phyloP scores from a whole-genome alignment of 2,113 vertebrate genomes.

The Buteo buteo region DNA sequence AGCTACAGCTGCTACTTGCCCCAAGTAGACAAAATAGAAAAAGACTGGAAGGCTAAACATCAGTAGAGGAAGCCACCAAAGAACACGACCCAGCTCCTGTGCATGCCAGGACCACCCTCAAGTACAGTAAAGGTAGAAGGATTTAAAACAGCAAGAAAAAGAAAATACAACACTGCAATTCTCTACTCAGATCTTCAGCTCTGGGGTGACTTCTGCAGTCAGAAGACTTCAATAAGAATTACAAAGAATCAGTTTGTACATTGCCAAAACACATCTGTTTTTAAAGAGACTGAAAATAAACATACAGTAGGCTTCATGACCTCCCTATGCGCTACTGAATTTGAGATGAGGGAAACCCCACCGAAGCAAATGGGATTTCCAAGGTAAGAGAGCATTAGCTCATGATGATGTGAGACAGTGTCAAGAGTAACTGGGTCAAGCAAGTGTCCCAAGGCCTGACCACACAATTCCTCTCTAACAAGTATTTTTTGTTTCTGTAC shows the following conservation, averaged over 20 bases:
- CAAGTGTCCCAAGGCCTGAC: neutral
- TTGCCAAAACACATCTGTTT: neutral
- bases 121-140: neutral
- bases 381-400: neutral
- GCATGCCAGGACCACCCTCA: rapidly evolving
- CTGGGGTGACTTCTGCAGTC: neutral
- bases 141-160: neutral
- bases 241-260: neutral
- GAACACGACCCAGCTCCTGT: neutral
- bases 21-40: neutral
- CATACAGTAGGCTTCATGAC: neutral
- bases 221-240: neutral
- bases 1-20: neutral
- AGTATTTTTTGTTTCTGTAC: neutral
- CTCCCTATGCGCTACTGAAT: neutral
- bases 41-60: neutral
- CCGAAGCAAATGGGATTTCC: rapidly evolving
- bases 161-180: neutral
- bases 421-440: neutral
- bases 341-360: neutral
- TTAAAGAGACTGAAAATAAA: neutral
- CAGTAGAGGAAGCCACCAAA: neutral
- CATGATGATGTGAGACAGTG: neutral
- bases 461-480: neutral
- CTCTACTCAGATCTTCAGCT: neutral